These are phyloP conservation scores for Kryptopterus vitreolus DNA, from an alignment of 2,797 vertebrate genomes.

Conservation along the genomic window DNA sequence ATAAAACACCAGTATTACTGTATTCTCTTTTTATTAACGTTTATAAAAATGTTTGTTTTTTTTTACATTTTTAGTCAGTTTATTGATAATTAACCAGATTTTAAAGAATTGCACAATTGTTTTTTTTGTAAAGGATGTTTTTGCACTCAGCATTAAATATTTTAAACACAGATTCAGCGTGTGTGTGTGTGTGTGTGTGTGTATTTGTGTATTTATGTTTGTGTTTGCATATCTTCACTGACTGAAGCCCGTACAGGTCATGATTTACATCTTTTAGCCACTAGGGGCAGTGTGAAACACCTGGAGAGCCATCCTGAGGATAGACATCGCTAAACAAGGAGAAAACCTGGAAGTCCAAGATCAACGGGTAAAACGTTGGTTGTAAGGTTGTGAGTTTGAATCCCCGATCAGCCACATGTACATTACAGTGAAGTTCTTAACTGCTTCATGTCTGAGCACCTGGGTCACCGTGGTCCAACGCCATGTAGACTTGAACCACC, in stretches of 20 bases:
- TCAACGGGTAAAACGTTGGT: too few relatives aligned
- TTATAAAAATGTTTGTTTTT: background rate
- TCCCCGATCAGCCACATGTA: too few relatives aligned
- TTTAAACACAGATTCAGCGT: background rate
- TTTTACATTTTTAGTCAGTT: background rate
- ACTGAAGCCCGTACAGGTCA: too few relatives aligned
- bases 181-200: conserved; percentile 1
- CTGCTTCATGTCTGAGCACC: too few relatives aligned
- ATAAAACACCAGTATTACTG: background rate
- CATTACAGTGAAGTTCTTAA: too few relatives aligned
- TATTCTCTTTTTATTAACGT: background rate
- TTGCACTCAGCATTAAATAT: conserved; percentile 16
- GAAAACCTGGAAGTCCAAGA: too few relatives aligned
- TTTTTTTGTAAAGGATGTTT: background rate
- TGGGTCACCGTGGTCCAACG: too few relatives aligned
- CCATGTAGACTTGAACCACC: too few relatives aligned
- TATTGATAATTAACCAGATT: background rate
- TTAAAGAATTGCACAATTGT: background rate
- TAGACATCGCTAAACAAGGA: background rate
- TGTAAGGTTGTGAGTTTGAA: too few relatives aligned
- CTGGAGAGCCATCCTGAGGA: background rate
- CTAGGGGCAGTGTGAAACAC: background rate
- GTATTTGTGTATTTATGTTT: background rate
- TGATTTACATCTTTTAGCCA: background rate
- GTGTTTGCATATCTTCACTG: too few relatives aligned